A percentile compares a stretch with the other conserved stretches of the same genome.
Evolutionary conservation across 2,797 vertebrate species (phyloP).

Genomic region (Centropyge bicolor): DNA sequence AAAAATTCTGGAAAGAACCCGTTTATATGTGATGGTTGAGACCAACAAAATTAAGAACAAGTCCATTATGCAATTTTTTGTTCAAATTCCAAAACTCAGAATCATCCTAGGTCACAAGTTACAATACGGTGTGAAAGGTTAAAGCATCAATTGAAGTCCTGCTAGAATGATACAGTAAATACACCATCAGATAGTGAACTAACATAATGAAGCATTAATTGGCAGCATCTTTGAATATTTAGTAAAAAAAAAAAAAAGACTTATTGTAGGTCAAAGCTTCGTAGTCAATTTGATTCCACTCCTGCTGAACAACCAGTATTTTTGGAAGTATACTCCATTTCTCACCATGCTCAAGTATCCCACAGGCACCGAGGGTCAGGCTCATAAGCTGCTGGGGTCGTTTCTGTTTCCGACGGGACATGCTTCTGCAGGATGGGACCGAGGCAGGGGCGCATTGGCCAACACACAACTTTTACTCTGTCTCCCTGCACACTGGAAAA

Average conservation of each 20-base stretch:
- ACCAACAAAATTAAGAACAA: slow-evolving; percentile 7
- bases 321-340: slow-evolving; percentile 45
- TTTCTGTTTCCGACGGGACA: slow-evolving; percentile 87
- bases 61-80: background rate
- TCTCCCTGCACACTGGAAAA: slow-evolving; percentile 75
- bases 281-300: slow-evolving; percentile 13
- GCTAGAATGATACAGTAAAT: background rate
- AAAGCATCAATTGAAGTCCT: slow-evolving; percentile 6
- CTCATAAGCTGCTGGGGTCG: slow-evolving; percentile 84
- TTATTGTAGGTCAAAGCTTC: slow-evolving; percentile 1
- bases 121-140: background rate
- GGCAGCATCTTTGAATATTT: slow-evolving; percentile 20
- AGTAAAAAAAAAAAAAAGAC: background rate
- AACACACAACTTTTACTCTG: slow-evolving; percentile 73
- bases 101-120: slow-evolving; percentile 1
- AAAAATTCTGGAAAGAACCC: background rate
- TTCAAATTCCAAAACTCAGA: slow-evolving; percentile 1
- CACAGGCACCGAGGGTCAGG: slow-evolving; percentile 76
- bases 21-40: background rate
- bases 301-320: background rate
- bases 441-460: slow-evolving; percentile 70
- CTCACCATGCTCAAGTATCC: slow-evolving; percentile 85
- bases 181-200: background rate
- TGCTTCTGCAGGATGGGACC: slow-evolving; percentile 76
- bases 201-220: background rate